Evolutionary conservation across 2,797 vertebrate genomes (phyloP).

Genomic region (Antennarius maculatus): DNA sequence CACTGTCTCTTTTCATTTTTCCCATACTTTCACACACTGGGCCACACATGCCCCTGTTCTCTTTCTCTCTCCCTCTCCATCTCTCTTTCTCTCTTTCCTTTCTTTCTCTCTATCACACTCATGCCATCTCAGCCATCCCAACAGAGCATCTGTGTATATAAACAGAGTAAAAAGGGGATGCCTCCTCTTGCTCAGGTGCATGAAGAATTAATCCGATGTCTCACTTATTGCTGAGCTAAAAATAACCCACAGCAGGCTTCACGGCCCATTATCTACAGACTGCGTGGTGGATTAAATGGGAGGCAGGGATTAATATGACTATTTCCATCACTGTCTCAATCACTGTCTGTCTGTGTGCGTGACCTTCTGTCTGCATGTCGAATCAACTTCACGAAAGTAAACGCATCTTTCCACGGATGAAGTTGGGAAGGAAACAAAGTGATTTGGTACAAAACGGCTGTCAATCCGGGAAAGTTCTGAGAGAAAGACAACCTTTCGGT

Average conservation of each 20-base stretch:
- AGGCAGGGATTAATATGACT: conserved; percentile 68
- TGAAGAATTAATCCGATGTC: conserved; percentile 52
- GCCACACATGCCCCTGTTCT: conserved; percentile 36
- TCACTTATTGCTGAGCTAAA: conserved; percentile 62
- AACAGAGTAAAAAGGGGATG: conserved; percentile 9
- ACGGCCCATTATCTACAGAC: conserved; percentile 58
- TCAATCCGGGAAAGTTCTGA: too few species aligned
- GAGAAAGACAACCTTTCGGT: background rate
- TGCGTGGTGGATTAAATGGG: conserved; percentile 67
- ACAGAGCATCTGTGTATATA: conserved; percentile 53
- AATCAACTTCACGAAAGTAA: conserved; percentile 11
- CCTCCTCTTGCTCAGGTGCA: conserved; percentile 50
- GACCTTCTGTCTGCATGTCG: conserved; percentile 48
- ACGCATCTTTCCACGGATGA: conserved; percentile 12
- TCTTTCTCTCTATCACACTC: background rate
- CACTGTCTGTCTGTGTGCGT: conserved; percentile 36
- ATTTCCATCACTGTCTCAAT: conserved; percentile 59
- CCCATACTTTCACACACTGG: conserved; percentile 65
- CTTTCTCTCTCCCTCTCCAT: background rate
- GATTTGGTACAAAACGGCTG: too few species aligned
- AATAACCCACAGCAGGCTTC: conserved; percentile 59
- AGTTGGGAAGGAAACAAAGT: background rate
- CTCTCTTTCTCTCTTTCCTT: background rate
- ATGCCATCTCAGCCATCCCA: background rate
- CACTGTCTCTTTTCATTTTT: conserved; percentile 65